phyloP scores from a whole-genome alignment of 1,140 invertebrate species.

The Mercenaria mercenaria region DNA sequence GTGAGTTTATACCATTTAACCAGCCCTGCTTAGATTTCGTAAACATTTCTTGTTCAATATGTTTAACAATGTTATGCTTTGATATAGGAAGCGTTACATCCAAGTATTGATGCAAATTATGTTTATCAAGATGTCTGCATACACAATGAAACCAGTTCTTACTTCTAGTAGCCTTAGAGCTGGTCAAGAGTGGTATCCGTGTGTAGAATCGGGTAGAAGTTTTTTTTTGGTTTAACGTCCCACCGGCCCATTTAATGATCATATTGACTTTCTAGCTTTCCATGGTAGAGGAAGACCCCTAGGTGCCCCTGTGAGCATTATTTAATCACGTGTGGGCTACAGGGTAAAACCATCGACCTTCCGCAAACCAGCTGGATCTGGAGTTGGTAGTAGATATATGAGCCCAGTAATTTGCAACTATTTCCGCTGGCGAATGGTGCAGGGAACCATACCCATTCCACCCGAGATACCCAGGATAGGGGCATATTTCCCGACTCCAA shows the following conservation, averaged over 20 bases:
- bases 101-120: not conserved
- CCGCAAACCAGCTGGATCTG: no score
- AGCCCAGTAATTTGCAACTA: slow-evolving; percentile 30
- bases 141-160: slow-evolving; percentile 1
- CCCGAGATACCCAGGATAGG: slow-evolving; percentile 10
- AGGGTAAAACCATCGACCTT: no score
- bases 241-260: no score
- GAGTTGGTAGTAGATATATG: not conserved
- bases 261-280: no score
- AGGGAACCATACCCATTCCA: no score
- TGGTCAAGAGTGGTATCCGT: not conserved
- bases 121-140: not conserved
- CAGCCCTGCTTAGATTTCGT: not conserved
- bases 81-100: not conserved
- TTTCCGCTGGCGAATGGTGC: not conserved
- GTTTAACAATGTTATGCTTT: not conserved
- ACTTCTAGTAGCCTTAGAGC: not conserved
- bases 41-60: slow-evolving; percentile 25
- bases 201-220: not conserved
- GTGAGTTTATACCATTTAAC: slow-evolving; percentile 1
- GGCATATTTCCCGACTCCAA: not conserved
- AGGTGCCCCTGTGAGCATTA: no score
- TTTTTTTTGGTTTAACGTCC: no score
- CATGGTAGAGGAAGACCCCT: no score
- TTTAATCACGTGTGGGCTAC: no score